Conservation (phyloP, 1,140 invertebrate genomes). For the Liolophura sinensis region DNA sequence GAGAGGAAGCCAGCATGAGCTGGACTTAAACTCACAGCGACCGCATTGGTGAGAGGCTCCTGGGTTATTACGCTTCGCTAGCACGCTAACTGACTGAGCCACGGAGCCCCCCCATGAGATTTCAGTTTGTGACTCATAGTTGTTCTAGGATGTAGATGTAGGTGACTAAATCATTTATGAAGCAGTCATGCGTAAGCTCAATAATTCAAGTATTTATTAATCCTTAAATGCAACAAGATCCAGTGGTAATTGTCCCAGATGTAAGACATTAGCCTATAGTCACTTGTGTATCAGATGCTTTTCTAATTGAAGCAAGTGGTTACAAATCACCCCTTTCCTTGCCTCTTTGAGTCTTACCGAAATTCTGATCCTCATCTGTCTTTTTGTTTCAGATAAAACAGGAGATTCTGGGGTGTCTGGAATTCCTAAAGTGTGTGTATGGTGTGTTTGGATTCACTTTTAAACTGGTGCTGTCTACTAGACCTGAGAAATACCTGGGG, state of each 20-base stretch:
- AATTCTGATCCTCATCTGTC: not conserved
- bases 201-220: too few species aligned
- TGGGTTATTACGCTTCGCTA: too few species aligned
- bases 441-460: slow-evolving; percentile 94
- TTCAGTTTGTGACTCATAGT: too few species aligned
- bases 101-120: too few species aligned
- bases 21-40: too few species aligned
- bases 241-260: not conserved
- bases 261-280: not conserved
- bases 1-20: too few species aligned
- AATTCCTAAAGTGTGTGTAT: slow-evolving; percentile 89
- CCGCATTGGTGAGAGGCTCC: too few species aligned
- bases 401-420: slow-evolving; percentile 82
- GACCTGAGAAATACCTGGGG: slow-evolving; percentile 95
- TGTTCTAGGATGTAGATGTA: too few species aligned
- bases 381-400: slow-evolving; percentile 67
- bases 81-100: too few species aligned
- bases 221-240: too few species aligned
- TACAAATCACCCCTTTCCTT: not conserved
- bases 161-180: too few species aligned
- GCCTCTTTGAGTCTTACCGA: not conserved
- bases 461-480: slow-evolving; percentile 86
- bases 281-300: not conserved
- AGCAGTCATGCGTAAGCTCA: too few species aligned
- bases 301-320: not conserved